phyloP scores from a whole-genome alignment of 2,797 vertebrate genomes.

The Eupleurogrammus muticus region DNA sequence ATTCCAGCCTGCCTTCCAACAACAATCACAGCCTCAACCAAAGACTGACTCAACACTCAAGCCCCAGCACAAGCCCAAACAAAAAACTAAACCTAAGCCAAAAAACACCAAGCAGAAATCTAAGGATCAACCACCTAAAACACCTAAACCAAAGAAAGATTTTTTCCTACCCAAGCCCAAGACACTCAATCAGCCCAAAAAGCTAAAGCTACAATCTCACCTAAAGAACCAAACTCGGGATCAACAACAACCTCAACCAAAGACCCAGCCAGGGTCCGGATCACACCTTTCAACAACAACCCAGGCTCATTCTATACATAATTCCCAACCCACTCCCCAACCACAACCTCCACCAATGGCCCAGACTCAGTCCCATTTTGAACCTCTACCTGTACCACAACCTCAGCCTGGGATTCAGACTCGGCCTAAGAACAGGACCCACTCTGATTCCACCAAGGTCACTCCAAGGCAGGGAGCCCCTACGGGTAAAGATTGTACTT shows the following conservation, averaged over 20 bases:
- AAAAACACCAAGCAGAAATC: too few relatives aligned
- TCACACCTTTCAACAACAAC: slow-evolving; percentile 26
- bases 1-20: background rate
- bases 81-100: background rate
- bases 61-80: background rate
- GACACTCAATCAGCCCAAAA: background rate
- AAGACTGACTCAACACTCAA: background rate
- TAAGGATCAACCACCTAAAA: background rate
- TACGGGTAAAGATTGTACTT: slow-evolving; percentile 76
- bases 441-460: slow-evolving; percentile 62
- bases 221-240: background rate
- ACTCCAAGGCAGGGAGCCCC: slow-evolving; percentile 57
- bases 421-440: slow-evolving; percentile 62
- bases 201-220: background rate
- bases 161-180: background rate
- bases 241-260: slow-evolving; percentile 18
- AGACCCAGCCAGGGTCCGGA: slow-evolving; percentile 20
- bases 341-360: slow-evolving; percentile 21
- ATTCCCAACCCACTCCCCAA: slow-evolving; percentile 11
- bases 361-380: slow-evolving; percentile 15
- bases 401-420: slow-evolving; percentile 50
- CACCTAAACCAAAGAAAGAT: slow-evolving; percentile 7
- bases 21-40: background rate
- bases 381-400: slow-evolving; percentile 42
- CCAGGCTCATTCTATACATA: slow-evolving; percentile 4